Conservation (phyloP, 1,140 invertebrate genomes). For the Pseudomyrmex concolor region DNA sequence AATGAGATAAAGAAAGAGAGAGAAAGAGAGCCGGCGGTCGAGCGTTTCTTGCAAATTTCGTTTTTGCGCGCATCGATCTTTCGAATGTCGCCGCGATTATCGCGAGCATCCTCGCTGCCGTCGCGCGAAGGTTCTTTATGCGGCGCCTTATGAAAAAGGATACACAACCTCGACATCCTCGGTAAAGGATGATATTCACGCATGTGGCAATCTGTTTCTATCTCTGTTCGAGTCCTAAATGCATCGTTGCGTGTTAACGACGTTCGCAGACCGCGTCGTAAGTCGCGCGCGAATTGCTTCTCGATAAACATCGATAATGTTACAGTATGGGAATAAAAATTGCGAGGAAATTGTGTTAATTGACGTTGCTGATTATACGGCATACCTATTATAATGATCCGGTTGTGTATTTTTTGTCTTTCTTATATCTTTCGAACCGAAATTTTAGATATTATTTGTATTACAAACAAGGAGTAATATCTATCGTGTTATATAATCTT, state of each 20-base stretch:
- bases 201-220: conserved; percentile 30
- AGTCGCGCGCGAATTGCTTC: background rate
- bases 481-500: background rate
- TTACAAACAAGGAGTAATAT: too few relatives aligned
- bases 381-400: background rate
- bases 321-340: background rate
- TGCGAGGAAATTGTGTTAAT: background rate
- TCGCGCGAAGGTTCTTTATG: conserved; percentile 14
- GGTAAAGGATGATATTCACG: conserved; percentile 23
- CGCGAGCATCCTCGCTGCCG: background rate
- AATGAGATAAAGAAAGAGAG: conserved; percentile 49
- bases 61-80: background rate
- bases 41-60: conserved; percentile 3
- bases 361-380: conserved; percentile 2
- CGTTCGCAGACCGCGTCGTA: conserved; percentile 10
- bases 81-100: conserved; percentile 17
- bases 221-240: conserved; percentile 30
- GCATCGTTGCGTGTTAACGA: conserved; percentile 31
- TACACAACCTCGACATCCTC: conserved; percentile 18
- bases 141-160: conserved; percentile 33
- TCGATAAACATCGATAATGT: conserved; percentile 14
- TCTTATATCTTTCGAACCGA: too few relatives aligned
- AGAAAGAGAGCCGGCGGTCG: background rate
- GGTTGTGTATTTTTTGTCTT: background rate
- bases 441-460: background rate